These are phyloP conservation scores for Neocrepidodera transversa DNA, from an alignment of 2,888 invertebrate species.

Conservation along the genomic window DNA sequence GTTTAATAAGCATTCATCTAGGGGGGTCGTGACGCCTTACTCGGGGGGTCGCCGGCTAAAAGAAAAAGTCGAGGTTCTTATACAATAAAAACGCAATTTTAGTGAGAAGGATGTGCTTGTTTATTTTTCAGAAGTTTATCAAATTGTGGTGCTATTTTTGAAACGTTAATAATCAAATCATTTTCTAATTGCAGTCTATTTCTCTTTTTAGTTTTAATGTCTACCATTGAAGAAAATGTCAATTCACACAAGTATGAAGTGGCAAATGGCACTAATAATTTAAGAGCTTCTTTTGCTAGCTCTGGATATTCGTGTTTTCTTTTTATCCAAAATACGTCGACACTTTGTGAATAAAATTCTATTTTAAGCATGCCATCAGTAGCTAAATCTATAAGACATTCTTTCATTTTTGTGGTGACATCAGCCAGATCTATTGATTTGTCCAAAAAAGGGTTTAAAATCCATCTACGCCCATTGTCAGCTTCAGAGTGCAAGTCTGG, in stretches of 20 bases:
- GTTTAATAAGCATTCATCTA: no score
- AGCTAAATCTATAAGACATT: constrained; percentile 44
- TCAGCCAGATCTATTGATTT: constrained; percentile 45
- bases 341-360: constrained; percentile 39
- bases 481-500: constrained; percentile 37
- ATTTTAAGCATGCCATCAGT: no score
- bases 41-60: no score
- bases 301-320: constrained; percentile 41
- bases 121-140: no score
- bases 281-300: constrained; percentile 31
- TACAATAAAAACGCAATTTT: no score
- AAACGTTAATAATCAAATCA: constrained; percentile 42
- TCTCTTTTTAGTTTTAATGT: constrained; percentile 48
- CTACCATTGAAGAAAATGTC: constrained; percentile 47
- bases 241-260: constrained; percentile 21
- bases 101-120: no score
- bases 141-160: constrained; percentile 36
- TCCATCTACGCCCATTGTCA: constrained; percentile 45
- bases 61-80: no score
- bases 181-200: constrained; percentile 47
- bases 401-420: constrained; percentile 45
- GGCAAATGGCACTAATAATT: constrained; percentile 29
- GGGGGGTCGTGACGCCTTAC: no score
- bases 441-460: constrained; percentile 44
- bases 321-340: constrained; percentile 42